phyloP scores from a whole-genome alignment of 2,888 invertebrate genomes.

The Drosophila mimetica region DNA sequence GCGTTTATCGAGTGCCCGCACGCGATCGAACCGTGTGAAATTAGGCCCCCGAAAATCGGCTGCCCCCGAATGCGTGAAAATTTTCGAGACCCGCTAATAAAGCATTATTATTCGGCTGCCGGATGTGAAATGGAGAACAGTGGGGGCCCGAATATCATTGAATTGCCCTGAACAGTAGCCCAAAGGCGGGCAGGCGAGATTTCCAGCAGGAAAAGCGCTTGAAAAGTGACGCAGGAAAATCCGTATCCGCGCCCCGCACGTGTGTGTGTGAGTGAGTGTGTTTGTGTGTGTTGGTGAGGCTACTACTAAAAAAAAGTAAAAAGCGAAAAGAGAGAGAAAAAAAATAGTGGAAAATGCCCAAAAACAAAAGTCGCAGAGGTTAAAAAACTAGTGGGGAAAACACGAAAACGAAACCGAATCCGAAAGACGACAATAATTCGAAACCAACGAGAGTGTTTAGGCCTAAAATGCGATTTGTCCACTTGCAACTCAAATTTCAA shows the following conservation, averaged over 20 bases:
- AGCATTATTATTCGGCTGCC: conserved; percentile 62
- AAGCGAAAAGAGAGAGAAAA: conserved; percentile 13
- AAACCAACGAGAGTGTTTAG: conserved; percentile 18
- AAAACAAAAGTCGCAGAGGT: conserved; percentile 62
- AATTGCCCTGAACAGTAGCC: conserved; percentile 20
- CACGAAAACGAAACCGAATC: background rate
- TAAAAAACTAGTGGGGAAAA: conserved; percentile 47
- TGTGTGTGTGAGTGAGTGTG: conserved; percentile 35
- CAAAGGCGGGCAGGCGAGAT: conserved; percentile 40
- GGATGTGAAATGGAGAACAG: conserved; percentile 54
- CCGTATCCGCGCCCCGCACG: conserved; percentile 51
- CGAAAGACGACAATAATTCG: conserved; percentile 27
- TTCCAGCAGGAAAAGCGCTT: conserved; percentile 46
- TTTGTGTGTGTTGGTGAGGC: conserved; percentile 41
- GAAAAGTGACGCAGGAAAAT: conserved; percentile 61
- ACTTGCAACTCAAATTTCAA: conserved; percentile 11
- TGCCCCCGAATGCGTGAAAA: conserved; percentile 68
- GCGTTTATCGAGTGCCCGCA: conserved; percentile 48
- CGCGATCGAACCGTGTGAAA: conserved; percentile 52
- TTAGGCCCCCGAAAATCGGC: conserved; percentile 50
- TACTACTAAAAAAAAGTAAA: conserved; percentile 36
- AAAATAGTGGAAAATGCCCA: conserved; percentile 47
- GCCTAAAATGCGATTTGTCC: conserved; percentile 65
- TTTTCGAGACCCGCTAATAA: conserved; percentile 73
- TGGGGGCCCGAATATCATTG: conserved; percentile 20